Evolutionary conservation across 1,140 invertebrate genomes (phyloP).

Genomic region (Chionoecetes opilio): DNA sequence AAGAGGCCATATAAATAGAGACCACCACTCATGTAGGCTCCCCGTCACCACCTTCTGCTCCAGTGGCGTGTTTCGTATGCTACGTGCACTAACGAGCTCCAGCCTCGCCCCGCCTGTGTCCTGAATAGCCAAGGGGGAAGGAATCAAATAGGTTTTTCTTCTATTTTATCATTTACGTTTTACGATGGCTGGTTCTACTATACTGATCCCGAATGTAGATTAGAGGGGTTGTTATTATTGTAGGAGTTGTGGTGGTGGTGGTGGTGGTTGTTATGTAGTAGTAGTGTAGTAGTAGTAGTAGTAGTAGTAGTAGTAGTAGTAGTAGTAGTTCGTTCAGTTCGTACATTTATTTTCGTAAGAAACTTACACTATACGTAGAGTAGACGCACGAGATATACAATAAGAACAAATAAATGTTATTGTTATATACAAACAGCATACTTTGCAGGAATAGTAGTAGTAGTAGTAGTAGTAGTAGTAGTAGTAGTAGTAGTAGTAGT

Average conservation of each 20-base stretch:
- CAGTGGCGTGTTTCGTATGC: neutral
- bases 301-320: too few species aligned
- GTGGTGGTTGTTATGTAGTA: neutral
- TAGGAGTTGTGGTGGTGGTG: too few species aligned
- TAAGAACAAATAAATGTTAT: too few species aligned
- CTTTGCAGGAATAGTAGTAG: neutral
- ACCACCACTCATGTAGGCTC: neutral
- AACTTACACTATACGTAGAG: too few species aligned
- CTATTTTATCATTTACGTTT: neutral
- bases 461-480: too few species aligned
- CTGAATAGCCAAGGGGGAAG: neutral
- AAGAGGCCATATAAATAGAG: constrained; percentile 17
- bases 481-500: neutral
- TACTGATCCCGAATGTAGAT: too few species aligned
- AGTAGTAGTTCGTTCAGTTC: neutral
- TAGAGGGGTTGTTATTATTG: too few species aligned
- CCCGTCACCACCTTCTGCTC: neutral
- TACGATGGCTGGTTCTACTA: neutral
- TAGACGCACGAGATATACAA: too few species aligned
- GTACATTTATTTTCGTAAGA: too few species aligned
- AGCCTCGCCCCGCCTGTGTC: neutral
- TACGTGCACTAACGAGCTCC: neutral
- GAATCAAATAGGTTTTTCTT: neutral
- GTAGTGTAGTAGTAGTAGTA: constrained; percentile 11
- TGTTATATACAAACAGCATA: too few species aligned